A percentile compares a stretch with the other conserved stretches of the same genome.
These are phyloP conservation scores for Caenorhabditis sp. DNA, from an alignment of 2,888 invertebrate genomes.

Conservation along the genomic window DNA sequence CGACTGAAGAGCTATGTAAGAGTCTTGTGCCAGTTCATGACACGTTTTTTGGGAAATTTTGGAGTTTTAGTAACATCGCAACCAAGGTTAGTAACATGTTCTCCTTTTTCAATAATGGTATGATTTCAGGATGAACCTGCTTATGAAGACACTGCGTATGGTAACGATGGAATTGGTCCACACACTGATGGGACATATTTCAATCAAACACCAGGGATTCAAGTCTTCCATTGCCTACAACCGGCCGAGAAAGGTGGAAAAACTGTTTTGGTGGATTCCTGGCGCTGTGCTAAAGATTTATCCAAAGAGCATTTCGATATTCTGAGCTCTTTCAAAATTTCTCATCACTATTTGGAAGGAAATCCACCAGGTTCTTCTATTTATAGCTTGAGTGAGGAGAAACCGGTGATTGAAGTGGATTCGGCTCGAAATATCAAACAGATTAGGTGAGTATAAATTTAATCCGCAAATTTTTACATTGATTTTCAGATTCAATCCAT, in stretches of 20 bases:
- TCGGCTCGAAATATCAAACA: conserved; percentile 40
- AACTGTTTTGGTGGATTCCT: conserved; percentile 81
- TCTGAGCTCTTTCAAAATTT: conserved; percentile 15
- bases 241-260: conserved; percentile 79
- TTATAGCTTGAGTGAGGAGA: conserved; percentile 24
- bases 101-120: not conserved
- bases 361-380: conserved; percentile 26
- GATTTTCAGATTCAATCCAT: conserved; percentile 78
- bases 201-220: conserved; percentile 78
- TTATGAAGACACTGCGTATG: conserved; percentile 81
- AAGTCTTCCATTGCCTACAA: conserved; percentile 77
- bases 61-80: conserved; percentile 75
- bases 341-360: conserved; percentile 62
- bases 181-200: conserved; percentile 85
- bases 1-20: conserved; percentile 72
- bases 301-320: conserved; percentile 73
- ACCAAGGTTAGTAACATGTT: conserved; percentile 10
- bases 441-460: conserved; percentile 30
- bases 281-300: conserved; percentile 76
- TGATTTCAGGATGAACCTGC: conserved; percentile 66
- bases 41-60: conserved; percentile 82
- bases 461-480: conserved; percentile 72
- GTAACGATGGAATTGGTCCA: conserved; percentile 78
- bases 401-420: conserved; percentile 48
- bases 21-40: conserved; percentile 78